Evolutionary conservation across 2,113 vertebrate species (phyloP).

Genomic region (Dicentrarchus labrax): DNA sequence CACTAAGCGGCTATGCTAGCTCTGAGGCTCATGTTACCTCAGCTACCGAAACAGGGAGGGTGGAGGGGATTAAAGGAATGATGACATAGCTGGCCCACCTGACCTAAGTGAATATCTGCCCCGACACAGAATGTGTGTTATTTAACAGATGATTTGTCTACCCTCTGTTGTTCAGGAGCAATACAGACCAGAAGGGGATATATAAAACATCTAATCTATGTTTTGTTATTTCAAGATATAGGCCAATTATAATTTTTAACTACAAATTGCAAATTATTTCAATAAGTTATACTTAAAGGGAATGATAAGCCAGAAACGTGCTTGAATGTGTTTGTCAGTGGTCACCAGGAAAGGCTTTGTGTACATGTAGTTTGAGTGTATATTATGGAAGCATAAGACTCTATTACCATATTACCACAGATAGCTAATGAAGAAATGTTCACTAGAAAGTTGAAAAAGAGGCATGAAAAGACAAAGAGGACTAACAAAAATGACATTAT

Average conservation of each 20-base stretch:
- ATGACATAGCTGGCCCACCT: constrained; percentile 41
- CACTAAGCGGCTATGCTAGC: constrained; percentile 32
- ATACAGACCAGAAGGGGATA: neutral
- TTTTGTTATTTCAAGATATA: neutral
- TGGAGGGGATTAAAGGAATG: constrained; percentile 20
- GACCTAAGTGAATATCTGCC: constrained; percentile 14
- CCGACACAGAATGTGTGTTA: constrained; percentile 34
- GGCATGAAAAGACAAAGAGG: neutral
- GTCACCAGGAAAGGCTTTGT: neutral
- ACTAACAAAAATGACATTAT: neutral
- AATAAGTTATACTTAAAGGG: neutral
- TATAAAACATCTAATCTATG: neutral
- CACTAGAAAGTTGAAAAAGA: neutral
- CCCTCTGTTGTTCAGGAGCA: neutral
- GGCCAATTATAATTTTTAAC: neutral
- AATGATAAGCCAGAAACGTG: neutral
- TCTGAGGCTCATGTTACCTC: constrained; percentile 58
- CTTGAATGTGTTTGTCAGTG: neutral
- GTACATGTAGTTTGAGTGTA: neutral
- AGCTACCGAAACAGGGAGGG: constrained; percentile 41
- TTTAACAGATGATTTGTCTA: neutral
- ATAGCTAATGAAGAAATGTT: neutral
- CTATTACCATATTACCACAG: neutral
- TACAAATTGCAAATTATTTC: neutral
- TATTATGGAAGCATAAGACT: neutral